Evolutionary conservation across 2,888 invertebrate genomes (phyloP), one percentile per base, ranked within the genome.

Genomic region (Perdita meconis): DNA sequence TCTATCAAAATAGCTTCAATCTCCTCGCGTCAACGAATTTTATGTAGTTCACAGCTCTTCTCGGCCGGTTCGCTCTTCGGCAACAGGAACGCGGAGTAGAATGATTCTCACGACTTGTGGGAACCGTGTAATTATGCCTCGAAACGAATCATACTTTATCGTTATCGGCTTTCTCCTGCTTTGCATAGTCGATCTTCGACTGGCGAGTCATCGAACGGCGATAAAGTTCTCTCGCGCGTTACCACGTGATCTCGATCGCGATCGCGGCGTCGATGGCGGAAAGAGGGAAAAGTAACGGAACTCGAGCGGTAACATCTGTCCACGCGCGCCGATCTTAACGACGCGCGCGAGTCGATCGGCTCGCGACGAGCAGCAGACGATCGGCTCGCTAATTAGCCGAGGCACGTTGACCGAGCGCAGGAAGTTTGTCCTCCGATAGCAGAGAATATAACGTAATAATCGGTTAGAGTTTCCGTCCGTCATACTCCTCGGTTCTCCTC

Each of bases 391-490:
- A 65, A 79, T 64, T 60, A 60, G 56, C 51, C 50, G 26, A 24
- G 36, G 22, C 36, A 50, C 42, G 42, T 12, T 13, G 30, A 22
- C 40, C 47, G 50, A 40, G 38, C 56, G 22, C 68, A 63, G 64
- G 38, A 79, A 78, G 72, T 59, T 53, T 44, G 56, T 66, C 42
- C 42, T 71, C 34, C 50, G 67, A 55, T 50, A 19, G 42, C 24
- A 38, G 40, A 67, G 47, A 60, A 24, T 50, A 44, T 79, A 73
- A 82, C 61, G 67, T 79, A 73, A 82, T 65, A 70, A 83, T 75
- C 60, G 75, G 61, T 70, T 78, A 63, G 24, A 69, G 72, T 83
- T 75, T 87, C 81, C 85, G 60, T 76, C 71, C 59, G 51, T 65
- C 56, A 36, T 26, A 56, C 56, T 50, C 61, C 60, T 69, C 50